phyloP scores from a whole-genome alignment of 1,140 invertebrate species.

The Drosophila albomicans region DNA sequence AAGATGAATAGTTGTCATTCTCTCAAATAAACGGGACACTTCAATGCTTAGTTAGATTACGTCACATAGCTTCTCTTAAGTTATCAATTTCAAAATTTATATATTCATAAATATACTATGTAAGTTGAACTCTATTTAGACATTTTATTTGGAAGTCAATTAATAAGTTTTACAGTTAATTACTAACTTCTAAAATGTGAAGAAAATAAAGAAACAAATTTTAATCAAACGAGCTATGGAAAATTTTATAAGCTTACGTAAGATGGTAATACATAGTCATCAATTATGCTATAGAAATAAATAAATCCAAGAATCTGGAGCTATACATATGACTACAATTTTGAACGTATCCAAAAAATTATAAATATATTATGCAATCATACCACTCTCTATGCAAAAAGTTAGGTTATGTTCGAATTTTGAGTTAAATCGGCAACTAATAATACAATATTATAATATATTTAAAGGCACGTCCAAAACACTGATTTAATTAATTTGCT shows the following conservation, averaged over 20 bases:
- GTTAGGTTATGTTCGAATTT: conserved; percentile 43
- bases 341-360: not conserved
- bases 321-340: not conserved
- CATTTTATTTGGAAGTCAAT: too few species aligned
- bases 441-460: not conserved
- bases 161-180: too few species aligned
- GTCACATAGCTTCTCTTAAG: not conserved
- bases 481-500: not conserved
- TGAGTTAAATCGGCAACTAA: not conserved
- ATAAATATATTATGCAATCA: conserved; percentile 46
- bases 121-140: too few species aligned
- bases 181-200: too few species aligned
- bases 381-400: not conserved
- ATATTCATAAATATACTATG: not conserved
- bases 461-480: not conserved
- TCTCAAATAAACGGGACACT: too few species aligned
- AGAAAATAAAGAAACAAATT: too few species aligned
- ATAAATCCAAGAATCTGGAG: not conserved
- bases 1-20: not conserved
- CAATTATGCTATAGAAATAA: not conserved
- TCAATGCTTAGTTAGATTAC: not conserved
- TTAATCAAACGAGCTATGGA: not conserved
- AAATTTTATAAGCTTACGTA: not conserved
- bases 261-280: not conserved
- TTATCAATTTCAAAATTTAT: not conserved